Conservation (phyloP, 1,140 invertebrate species). For the Pentalonia nigronervosa region DNA sequence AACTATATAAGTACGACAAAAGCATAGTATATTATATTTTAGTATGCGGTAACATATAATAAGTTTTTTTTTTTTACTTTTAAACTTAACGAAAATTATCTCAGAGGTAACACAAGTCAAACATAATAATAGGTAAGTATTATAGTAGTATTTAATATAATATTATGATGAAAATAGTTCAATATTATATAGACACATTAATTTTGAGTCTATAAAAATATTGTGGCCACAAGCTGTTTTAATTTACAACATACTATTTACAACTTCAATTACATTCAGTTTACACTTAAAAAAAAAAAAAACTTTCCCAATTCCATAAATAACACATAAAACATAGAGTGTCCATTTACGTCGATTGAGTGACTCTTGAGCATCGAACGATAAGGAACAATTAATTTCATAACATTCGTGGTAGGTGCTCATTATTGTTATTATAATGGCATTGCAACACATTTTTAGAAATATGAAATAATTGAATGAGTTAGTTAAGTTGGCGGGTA, state of each 20-base stretch:
- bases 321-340: background rate
- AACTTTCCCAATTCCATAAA: background rate
- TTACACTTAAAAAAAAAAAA: background rate
- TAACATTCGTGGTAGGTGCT: background rate
- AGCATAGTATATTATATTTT: background rate
- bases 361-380: slow-evolving; percentile 32
- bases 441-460: background rate
- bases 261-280: background rate
- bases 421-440: background rate
- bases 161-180: background rate
- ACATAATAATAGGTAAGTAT: background rate
- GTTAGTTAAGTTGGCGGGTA: background rate
- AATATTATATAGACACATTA: background rate
- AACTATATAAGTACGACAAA: background rate
- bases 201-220: background rate
- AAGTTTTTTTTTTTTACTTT: background rate
- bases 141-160: background rate
- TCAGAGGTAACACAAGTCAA: slow-evolving; percentile 27
- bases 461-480: background rate
- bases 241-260: slow-evolving; percentile 24
- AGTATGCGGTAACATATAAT: background rate
- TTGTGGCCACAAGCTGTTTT: background rate
- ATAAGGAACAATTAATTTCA: background rate
- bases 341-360: background rate
- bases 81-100: background rate